These are phyloP conservation scores for Temnothorax nylanderi DNA, from an alignment of 1,140 invertebrate species.

Conservation along the genomic window DNA sequence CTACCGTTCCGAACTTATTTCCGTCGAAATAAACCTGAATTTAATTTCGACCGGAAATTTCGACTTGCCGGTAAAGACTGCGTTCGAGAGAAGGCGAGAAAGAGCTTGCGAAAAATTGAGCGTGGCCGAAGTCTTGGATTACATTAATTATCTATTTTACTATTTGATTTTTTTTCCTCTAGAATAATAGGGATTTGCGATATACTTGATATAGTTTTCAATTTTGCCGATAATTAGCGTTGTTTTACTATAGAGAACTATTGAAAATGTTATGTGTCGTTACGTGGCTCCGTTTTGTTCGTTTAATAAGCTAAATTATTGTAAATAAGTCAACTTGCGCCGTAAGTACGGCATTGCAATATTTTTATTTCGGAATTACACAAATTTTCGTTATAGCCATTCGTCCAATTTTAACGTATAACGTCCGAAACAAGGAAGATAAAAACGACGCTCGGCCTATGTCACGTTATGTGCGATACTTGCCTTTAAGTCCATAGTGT, in stretches of 20 bases:
- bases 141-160: conserved; percentile 23
- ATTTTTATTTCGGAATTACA: conserved; percentile 55
- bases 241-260: conserved; percentile 37
- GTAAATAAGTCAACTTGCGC: conserved; percentile 33
- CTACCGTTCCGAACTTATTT: conserved; percentile 53
- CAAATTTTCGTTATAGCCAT: conserved; percentile 52
- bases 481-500: conserved; percentile 68
- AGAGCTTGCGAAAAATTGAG: not conserved
- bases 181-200: conserved; percentile 23
- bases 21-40: conserved; percentile 49
- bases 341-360: conserved; percentile 46
- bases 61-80: conserved; percentile 53
- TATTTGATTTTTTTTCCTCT: conserved; percentile 21
- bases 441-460: conserved; percentile 68
- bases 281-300: conserved; percentile 34
- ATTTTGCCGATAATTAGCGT: conserved; percentile 23
- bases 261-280: conserved; percentile 43
- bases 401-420: conserved; percentile 58
- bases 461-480: conserved; percentile 68
- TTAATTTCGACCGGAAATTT: conserved; percentile 2
- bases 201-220: not conserved
- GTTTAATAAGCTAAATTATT: conserved; percentile 52
- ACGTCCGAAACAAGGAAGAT: conserved; percentile 57
- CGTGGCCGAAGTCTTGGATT: conserved; percentile 22
- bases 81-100: not conserved